Base-by-base conservation (phyloP, 2,888 invertebrate genomes). In the Acrocyrtus sp. region DNA sequence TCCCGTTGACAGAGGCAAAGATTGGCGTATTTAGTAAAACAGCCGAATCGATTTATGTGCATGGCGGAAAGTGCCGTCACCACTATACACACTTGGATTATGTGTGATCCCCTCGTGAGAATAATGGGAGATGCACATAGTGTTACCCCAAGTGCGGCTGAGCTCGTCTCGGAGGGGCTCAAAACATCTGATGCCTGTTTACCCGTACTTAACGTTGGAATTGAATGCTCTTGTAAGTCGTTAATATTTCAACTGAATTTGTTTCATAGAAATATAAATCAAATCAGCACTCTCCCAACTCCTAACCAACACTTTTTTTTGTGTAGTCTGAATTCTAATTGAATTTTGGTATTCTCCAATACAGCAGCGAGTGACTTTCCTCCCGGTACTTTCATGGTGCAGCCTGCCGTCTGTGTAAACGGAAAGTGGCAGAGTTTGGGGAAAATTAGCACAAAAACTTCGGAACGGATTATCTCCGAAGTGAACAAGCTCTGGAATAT, bases 371-470 rank as follows among this genome's bases (percentile, higher is more conserved):
- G 54, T 22, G 62, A 63, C 17, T 76, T 80, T 43, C 79, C 81
- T 39, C 27, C 43, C 15, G 80, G 80, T 12, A 78, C 78, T 10
- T 81, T 80, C 51, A 73, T 81, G 75, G 77, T 81, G 15, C 80
- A 81, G 58, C 81, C 81, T 21, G 68, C 70, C 19, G 51, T 78
- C 17, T 80, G 79, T 48, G 58, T 67, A 15, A 61, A 62, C n/a
- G 76, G 80, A 15, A 61, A 68, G 27, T 81, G 81, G 81, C 51
- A 68, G 24, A 75, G 79, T 5, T 60, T 75, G 29, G 78, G 76
- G 27, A 63, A 72, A 57, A 73, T 78, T 8, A 78, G 75, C 29
- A 66, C 72, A 3, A 51, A 43, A 17, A 75, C 76, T 15, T 50
- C 74, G 12, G 22, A 15, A 10, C 41, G 58, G 22, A 75, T 81